Percentiles rank a stretch among this genome's conserved stretches.
Conservation (phyloP, 1,140 invertebrate genomes). For the Zaprionus vittiger region DNA sequence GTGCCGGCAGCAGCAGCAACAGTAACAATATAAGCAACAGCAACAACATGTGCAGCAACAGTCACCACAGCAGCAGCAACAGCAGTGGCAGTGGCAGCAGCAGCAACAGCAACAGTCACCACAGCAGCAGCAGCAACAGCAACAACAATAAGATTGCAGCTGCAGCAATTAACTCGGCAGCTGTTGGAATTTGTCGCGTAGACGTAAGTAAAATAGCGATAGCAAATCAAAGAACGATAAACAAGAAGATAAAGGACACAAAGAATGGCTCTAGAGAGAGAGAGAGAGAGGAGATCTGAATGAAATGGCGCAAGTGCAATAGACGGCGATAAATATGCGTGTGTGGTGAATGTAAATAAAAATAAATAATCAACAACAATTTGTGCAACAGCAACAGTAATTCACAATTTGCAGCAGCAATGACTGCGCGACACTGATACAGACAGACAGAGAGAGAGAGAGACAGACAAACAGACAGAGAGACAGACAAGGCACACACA, state of each 20-base stretch:
- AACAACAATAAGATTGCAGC: conserved; percentile 56
- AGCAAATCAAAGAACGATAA: conserved; percentile 8
- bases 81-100: conserved; percentile 37
- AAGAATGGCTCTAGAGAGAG: background rate
- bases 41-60: conserved; percentile 33
- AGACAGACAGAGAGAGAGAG: background rate
- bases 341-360: conserved; percentile 6
- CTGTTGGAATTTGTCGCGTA: conserved; percentile 76
- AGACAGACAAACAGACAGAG: background rate
- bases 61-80: conserved; percentile 44
- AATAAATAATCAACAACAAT: background rate
- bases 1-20: conserved; percentile 1
- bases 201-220: conserved; percentile 76
- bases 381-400: background rate
- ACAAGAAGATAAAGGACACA: background rate
- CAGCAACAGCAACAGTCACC: conserved; percentile 25
- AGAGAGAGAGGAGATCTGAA: background rate
- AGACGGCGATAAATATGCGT: conserved; percentile 2
- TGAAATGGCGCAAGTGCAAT: conserved; percentile 5
- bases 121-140: conserved; percentile 36
- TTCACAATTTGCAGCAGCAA: background rate
- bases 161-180: conserved; percentile 44
- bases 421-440: background rate
- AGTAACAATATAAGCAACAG: conserved; percentile 50
- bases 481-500: background rate